These are phyloP conservation scores for Acropora tenuis DNA, from an alignment of 64 coral and sea anemone genomes.

Conservation along the genomic window DNA sequence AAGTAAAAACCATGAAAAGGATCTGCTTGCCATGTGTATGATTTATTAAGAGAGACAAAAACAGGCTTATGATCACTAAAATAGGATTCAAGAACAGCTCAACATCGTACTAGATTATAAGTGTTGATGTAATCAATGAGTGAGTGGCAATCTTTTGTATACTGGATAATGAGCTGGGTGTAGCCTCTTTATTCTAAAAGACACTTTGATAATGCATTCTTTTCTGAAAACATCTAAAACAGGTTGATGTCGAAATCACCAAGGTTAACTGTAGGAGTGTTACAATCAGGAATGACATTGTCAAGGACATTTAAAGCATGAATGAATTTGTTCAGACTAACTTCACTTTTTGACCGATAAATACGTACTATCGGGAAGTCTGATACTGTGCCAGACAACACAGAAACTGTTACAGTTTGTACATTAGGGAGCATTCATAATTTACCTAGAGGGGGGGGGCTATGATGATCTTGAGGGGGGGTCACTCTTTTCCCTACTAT, in stretches of 20 bases:
- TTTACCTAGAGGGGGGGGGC: too few species aligned
- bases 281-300: not conserved
- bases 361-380: conserved; percentile 50
- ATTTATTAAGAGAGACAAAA: conserved; percentile 19
- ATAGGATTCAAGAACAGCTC: conserved; percentile 54
- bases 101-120: conserved; percentile 14
- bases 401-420: conserved; percentile 53
- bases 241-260: conserved; percentile 73
- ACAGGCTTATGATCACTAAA: conserved; percentile 69
- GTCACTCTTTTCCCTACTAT: too few species aligned
- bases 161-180: conserved; percentile 44
- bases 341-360: conserved; percentile 45
- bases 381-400: not conserved
- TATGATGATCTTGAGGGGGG: too few species aligned
- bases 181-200: conserved; percentile 35
- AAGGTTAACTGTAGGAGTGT: conserved; percentile 24
- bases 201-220: conserved; percentile 36
- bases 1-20: too few species aligned
- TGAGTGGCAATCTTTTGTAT: conserved; percentile 56
- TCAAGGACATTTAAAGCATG: conserved; percentile 51
- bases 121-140: conserved; percentile 57
- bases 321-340: conserved; percentile 36
- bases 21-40: too few species aligned
- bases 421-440: too few species aligned
- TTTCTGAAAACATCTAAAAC: conserved; percentile 9